phyloP scores from a whole-genome alignment of 35 echinoderm and acorn worm species.

The Nesometra sesokonis region DNA sequence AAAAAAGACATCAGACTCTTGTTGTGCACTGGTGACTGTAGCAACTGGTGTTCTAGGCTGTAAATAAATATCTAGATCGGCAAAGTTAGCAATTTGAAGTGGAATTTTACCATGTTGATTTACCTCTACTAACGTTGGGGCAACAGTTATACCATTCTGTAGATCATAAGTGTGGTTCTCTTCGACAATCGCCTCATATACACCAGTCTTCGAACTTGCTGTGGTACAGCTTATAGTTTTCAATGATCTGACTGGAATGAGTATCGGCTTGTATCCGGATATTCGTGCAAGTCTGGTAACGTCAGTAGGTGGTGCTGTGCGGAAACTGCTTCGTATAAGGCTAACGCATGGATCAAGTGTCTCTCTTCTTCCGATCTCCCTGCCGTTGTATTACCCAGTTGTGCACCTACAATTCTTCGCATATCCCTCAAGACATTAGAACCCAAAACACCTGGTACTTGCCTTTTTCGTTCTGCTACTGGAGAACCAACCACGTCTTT shows the following conservation, averaged over 20 bases:
- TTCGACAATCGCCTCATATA: conserved; percentile 24
- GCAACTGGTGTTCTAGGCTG: not conserved
- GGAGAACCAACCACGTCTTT: conserved; percentile 24
- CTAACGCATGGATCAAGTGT: not conserved
- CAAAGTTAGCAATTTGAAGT: conserved; percentile 27
- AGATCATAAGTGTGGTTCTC: conserved; percentile 3
- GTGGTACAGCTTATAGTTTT: not conserved
- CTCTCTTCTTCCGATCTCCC: not conserved
- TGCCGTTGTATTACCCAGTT: not conserved
- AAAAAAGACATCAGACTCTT: not conserved
- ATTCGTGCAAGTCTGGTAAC: not conserved
- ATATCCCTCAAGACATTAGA: conserved; percentile 28
- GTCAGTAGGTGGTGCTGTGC: not conserved
- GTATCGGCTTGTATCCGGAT: not conserved
- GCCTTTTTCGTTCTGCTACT: conserved; percentile 30
- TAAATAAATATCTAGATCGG: not conserved
- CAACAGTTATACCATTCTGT: conserved; percentile 32
- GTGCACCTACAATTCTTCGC: not conserved
- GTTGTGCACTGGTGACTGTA: not conserved
- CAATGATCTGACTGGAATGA: not conserved
- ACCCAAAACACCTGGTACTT: conserved; percentile 55
- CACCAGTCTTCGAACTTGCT: not conserved
- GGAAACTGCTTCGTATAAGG: not conserved
- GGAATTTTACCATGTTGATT: conserved; percentile 28
- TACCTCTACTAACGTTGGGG: conserved; percentile 16